Base-by-base conservation (phyloP, 2,113 vertebrate species). In the Acrocephalus kingi region DNA sequence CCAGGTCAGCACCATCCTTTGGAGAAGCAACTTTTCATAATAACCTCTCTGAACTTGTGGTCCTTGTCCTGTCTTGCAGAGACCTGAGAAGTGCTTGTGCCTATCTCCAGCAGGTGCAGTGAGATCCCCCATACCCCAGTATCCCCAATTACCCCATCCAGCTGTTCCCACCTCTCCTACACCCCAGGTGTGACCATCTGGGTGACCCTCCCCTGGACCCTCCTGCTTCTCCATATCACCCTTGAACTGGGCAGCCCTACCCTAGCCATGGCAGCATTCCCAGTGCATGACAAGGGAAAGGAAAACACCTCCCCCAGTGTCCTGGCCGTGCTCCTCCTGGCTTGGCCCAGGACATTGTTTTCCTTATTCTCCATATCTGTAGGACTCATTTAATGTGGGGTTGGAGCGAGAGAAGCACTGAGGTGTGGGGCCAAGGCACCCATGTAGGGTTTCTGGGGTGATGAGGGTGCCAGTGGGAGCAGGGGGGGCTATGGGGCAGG, bases 371-470 rank as follows among this genome's bases (percentile, higher is more conserved):
- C 58, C 30, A 2, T 19, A 24, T 27, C 1, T 2, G 25, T 54
- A 67, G 17, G 52, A 37, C 6, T 37, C 3, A 0, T 48, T 74
- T 2, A 4, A 3, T 1, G 0, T 7, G 16, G 41, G 67, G 7
- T 58, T 0, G 0, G n/a, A 21, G 73, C 2, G 3, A 35, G 25
- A 37, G 13, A 48, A 28, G 62, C 35, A 3, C 56, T 1, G 1
- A 11, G 16, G 13, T 25, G 3, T 3, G 0, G 15, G 63, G 20
- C 37, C 62, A 16, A 30, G 39, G 48, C 27, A 66, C 5, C n/a
- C 69, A 10, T 0, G 0, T 6, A 4, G 37, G n/a, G 18, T 55
- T 64, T 73, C 51, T 0, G 7, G 30, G 48, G 31, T 19, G 28
- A 22, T n/a, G 9, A 6, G 17, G 55, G 4, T 62, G 46, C 69